Base-by-base conservation (phyloP, 2,888 invertebrate species). In the Masnerella sp. region DNA sequence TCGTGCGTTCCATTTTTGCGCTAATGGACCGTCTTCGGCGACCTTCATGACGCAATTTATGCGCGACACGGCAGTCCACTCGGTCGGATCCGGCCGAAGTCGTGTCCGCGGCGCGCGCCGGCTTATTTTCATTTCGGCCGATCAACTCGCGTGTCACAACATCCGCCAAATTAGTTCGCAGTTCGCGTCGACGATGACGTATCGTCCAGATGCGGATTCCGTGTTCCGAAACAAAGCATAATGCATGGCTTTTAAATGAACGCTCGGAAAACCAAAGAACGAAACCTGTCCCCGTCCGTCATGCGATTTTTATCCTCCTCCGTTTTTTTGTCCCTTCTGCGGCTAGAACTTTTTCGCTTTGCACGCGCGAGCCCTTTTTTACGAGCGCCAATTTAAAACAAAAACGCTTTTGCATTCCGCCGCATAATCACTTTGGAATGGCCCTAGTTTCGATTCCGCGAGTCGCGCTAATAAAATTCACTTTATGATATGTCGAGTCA, bases 21-120 rank as follows among this genome's bases (percentile, higher is more conserved):
- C 34, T 62, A 62, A 62, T 62, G 51, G 52, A 43, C 47, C 18
- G n/a, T 32, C 0, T 18, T 32, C n/a, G 3, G 25, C 28, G 47
- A 67, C 51, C 70, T 62, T 62, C 64, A 64, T 70, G 64, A 64
- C 64, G 22, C 36, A 58, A 70, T 64, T 70, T 70, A 64, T 64
- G 54, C 18, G 8, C 11, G n/a, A 32, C 54, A 49, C 40, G 45
- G 11, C 25, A 40, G 52, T 45, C 54, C 15, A 30, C 54, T 36
- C n/a, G n/a, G n/a, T n/a, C n/a, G n/a, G n/a, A n/a, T n/a, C n/a
- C n/a, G n/a, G n/a, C n/a, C n/a, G n/a, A n/a, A n/a, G n/a, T n/a
- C n/a, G n/a, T n/a, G n/a, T 56, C 54, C 28, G 51, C 70, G 64
- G 43, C 58, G 36, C 12, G 62, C 64, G 30, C 34, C n/a, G n/a